Conservation (phyloP, 2,113 vertebrate genomes). For the Gnathonemus longibarbis region DNA sequence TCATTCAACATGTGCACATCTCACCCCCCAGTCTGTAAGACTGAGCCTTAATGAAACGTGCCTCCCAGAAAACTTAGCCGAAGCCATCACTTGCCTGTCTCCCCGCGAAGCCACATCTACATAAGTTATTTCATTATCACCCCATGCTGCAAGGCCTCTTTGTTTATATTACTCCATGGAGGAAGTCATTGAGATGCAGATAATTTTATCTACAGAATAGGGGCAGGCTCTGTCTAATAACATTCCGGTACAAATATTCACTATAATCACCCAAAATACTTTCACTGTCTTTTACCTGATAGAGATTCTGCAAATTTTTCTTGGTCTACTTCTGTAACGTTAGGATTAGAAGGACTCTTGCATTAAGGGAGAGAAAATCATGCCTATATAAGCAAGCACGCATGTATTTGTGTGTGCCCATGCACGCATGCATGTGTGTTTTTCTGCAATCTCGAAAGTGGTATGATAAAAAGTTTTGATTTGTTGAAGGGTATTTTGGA, state of each 20-base stretch:
- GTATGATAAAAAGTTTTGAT: neutral
- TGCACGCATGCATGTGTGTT: neutral
- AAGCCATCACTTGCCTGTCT: neutral
- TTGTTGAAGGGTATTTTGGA: neutral
- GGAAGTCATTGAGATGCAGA: neutral
- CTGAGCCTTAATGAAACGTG: neutral
- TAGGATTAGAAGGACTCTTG: neutral
- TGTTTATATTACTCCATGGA: neutral
- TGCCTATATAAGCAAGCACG: neutral
- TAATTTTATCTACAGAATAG: neutral
- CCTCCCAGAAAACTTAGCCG: neutral
- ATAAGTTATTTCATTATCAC: neutral
- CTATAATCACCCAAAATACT: neutral
- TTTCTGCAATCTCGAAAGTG: neutral
- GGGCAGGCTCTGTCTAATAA: neutral
- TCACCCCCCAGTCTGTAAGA: neutral
- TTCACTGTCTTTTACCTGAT: neutral
- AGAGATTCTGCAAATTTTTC: neutral
- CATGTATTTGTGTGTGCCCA: neutral
- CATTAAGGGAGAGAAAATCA: neutral
- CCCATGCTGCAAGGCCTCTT: neutral
- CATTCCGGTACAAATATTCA: neutral
- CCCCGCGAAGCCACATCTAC: neutral
- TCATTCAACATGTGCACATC: neutral
- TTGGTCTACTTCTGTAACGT: neutral